These are phyloP conservation scores for Phalacrocorax aristotelis DNA, from an alignment of 2,113 vertebrate genomes.

Conservation along the genomic window DNA sequence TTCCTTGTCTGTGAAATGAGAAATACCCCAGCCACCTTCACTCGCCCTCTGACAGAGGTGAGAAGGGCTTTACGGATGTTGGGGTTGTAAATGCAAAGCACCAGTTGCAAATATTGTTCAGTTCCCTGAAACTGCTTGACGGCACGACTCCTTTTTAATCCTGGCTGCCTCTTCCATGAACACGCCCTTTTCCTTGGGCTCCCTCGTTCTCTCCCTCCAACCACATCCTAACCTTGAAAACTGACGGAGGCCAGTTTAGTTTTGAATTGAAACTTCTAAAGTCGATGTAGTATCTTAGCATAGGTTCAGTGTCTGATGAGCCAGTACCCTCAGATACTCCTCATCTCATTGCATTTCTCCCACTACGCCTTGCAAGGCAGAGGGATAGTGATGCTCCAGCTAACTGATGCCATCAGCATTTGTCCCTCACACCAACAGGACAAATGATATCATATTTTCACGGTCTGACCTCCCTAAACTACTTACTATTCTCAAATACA, in stretches of 20 bases:
- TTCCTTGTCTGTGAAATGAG: neutral
- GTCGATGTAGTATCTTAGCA: accelerated
- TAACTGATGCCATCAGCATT: neutral
- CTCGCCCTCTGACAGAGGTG: neutral
- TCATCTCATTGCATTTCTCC: neutral
- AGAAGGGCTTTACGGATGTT: accelerated
- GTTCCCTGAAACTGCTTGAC: neutral
- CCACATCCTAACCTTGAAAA: neutral
- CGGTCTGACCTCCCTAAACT: neutral
- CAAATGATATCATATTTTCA: neutral
- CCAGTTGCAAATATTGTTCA: neutral
- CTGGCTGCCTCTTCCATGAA: neutral
- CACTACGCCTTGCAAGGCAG: neutral
- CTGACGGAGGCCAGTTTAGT: too few species aligned
- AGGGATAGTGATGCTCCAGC: neutral
- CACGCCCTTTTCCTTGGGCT: neutral
- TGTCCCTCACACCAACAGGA: neutral
- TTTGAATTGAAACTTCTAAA: neutral
- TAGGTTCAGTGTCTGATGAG: neutral
- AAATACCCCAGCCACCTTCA: accelerated
- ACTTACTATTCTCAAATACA: neutral
- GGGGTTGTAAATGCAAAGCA: neutral
- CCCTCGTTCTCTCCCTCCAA: neutral
- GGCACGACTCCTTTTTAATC: accelerated
- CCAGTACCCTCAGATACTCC: too few species aligned